A percentile compares a stretch with the other conserved stretches of the same genome.
Evolutionary conservation across 2,113 vertebrate genomes (phyloP).

Genomic region (Hymenochirus boettgeri): DNA sequence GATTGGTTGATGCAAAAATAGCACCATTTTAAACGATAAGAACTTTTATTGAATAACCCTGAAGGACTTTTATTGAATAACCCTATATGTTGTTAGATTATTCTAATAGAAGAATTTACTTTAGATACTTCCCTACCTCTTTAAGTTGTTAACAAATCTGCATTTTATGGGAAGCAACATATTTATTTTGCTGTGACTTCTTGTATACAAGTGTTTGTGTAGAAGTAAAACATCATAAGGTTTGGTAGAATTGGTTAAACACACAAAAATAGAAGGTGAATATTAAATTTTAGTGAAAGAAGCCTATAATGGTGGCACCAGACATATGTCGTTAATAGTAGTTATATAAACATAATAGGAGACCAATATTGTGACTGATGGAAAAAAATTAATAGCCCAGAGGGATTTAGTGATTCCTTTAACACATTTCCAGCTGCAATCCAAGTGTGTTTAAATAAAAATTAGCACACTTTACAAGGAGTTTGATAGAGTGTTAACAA

Average conservation of each 20-base stretch:
- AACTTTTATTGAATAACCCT: too few species aligned
- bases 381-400: slow-evolving; percentile 57
- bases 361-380: slow-evolving; percentile 48
- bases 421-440: slow-evolving; percentile 61
- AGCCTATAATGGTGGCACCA: slow-evolving; percentile 56
- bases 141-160: too few species aligned
- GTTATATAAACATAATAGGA: slow-evolving; percentile 62
- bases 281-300: slow-evolving; percentile 40
- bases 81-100: too few species aligned
- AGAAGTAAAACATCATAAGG: neutral
- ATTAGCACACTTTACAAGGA: slow-evolving; percentile 62
- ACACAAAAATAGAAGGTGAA: neutral
- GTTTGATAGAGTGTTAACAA: slow-evolving; percentile 77
- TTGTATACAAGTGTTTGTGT: neutral
- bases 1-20: too few species aligned
- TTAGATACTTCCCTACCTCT: too few species aligned
- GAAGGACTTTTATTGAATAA: too few species aligned
- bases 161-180: neutral
- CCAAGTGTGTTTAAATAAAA: slow-evolving; percentile 62
- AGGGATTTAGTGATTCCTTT: slow-evolving; percentile 51
- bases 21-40: too few species aligned
- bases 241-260: neutral
- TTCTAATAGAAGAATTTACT: too few species aligned
- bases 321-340: slow-evolving; percentile 58
- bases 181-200: neutral